Conservation (phyloP, 2,113 vertebrate genomes). For the Pundamilia nyererei region DNA sequence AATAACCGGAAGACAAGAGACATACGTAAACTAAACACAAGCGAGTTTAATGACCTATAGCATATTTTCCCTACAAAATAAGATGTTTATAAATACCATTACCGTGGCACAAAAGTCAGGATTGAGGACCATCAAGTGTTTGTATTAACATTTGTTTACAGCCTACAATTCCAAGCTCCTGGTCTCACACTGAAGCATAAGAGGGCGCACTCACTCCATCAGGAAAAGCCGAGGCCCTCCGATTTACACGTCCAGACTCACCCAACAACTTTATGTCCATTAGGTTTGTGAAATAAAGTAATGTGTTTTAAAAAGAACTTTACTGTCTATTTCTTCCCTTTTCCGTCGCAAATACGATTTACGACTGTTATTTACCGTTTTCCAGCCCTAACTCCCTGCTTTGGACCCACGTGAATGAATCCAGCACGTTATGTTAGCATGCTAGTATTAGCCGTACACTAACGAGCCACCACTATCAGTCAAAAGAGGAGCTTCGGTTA, state of each 20-base stretch:
- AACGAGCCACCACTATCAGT: neutral
- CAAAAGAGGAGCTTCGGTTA: neutral
- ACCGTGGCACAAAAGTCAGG: neutral
- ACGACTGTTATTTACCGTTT: neutral
- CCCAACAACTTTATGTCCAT: neutral
- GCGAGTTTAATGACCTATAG: neutral
- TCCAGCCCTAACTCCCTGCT: neutral
- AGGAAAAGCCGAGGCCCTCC: neutral
- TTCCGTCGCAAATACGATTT: accelerated
- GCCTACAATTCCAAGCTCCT: neutral
- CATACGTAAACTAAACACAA: neutral
- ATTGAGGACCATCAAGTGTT: neutral
- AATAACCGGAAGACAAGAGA: neutral
- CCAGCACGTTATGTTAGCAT: constrained; percentile 10
- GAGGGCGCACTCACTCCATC: constrained; percentile 9
- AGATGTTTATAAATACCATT: neutral
- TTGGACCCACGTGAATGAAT: constrained; percentile 36
- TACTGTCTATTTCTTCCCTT: accelerated
- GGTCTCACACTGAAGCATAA: neutral
- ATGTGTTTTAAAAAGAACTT: neutral
- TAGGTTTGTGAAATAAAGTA: neutral
- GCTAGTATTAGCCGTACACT: constrained; percentile 12
- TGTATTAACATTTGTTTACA: neutral
- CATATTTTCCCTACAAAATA: neutral
- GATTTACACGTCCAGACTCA: neutral